These are phyloP conservation scores for Limenitis camilla DNA, from an alignment of 2,888 invertebrate genomes.

Conservation along the genomic window DNA sequence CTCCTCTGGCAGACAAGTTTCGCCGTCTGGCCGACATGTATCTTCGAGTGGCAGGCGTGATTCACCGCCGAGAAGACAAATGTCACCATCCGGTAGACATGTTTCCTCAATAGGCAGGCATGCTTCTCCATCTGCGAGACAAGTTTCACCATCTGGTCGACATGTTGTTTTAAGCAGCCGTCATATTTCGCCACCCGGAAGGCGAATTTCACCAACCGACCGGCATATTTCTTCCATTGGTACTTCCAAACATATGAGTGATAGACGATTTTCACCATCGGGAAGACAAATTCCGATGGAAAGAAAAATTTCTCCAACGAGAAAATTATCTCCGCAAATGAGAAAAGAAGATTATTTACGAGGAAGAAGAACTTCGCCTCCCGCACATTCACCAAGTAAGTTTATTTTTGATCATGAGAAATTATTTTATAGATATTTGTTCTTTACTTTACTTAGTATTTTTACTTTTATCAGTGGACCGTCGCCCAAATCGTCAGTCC, in stretches of 20 bases:
- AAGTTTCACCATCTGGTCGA: constrained; percentile 13
- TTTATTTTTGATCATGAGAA: background rate
- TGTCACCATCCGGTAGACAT: constrained; percentile 26
- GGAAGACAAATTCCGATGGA: constrained; percentile 20
- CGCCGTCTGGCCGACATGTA: constrained; percentile 1
- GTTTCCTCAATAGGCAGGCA: constrained; percentile 18
- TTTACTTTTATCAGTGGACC: too few species aligned
- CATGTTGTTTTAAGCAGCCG: background rate
- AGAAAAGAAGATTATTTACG: constrained; percentile 14
- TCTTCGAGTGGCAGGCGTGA: constrained; percentile 22
- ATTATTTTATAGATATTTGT: background rate
- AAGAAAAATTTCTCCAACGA: constrained; percentile 25
- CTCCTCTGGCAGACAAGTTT: constrained; percentile 6
- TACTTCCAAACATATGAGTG: too few species aligned
- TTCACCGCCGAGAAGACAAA: constrained; percentile 26
- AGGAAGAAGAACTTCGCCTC: constrained; percentile 10
- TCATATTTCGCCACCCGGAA: constrained; percentile 1
- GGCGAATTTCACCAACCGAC: constrained; percentile 14
- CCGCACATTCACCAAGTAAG: constrained; percentile 9
- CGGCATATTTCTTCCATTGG: constrained; percentile 19
- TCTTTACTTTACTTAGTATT: too few species aligned
- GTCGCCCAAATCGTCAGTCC: too few species aligned
- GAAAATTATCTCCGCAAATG: constrained; percentile 20
- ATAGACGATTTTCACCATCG: constrained; percentile 20
- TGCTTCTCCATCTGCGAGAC: constrained; percentile 18